Percentiles rank a stretch among this genome's conserved stretches.
These are phyloP conservation scores for Sinodicranocentrus sp. DNA, from an alignment of 2,888 invertebrate genomes.

Conservation along the genomic window DNA sequence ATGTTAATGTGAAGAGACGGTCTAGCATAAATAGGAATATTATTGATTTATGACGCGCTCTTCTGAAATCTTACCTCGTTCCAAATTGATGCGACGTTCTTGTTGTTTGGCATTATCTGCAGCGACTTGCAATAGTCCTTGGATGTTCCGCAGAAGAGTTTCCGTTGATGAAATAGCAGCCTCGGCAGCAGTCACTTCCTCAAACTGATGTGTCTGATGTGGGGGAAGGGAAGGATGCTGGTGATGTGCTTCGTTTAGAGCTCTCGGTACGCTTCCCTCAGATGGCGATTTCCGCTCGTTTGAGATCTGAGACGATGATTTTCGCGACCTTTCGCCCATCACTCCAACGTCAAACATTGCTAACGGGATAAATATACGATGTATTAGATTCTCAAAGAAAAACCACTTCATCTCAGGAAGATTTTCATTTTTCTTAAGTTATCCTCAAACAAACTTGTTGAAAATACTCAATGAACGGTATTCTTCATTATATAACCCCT, in stretches of 20 bases:
- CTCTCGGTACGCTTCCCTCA: conserved; percentile 67
- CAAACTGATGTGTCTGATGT: conserved; percentile 68
- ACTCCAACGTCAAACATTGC: conserved; percentile 67
- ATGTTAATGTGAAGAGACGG: too few relatives aligned
- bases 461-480: too few relatives aligned
- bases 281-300: conserved; percentile 75
- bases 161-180: conserved; percentile 89
- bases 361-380: conserved; percentile 17
- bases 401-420: too few relatives aligned
- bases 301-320: conserved; percentile 70
- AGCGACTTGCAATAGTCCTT: conserved; percentile 97
- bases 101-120: conserved; percentile 98
- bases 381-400: not conserved
- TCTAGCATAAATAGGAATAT: too few relatives aligned
- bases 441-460: too few relatives aligned
- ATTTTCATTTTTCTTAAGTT: too few relatives aligned
- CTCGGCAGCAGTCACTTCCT: conserved; percentile 76
- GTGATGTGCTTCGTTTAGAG: conserved; percentile 47
- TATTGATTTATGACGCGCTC: too few relatives aligned
- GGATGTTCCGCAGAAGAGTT: conserved; percentile 95
- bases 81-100: conserved; percentile 96
- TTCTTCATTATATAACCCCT: too few relatives aligned
- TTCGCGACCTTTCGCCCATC: conserved; percentile 67
- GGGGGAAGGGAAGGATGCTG: conserved; percentile 52
- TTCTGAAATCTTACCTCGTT: conserved; percentile 87